Percentiles rank a stretch among this genome's conserved stretches.
Evolutionary conservation across 2,888 invertebrate species (phyloP).

Genomic region (Coleophora deauratella): DNA sequence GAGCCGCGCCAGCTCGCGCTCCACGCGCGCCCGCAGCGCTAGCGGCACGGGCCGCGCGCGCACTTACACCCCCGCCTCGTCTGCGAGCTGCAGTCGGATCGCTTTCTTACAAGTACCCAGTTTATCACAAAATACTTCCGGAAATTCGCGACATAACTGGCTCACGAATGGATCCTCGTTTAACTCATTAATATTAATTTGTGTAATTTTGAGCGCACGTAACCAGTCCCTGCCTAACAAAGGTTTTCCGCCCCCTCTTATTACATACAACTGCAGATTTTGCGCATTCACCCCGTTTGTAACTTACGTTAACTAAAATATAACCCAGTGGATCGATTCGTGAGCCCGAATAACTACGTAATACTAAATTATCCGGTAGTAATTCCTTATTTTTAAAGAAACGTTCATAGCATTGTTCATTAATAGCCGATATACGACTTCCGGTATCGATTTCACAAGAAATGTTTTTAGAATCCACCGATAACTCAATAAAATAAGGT

Average conservation of each 20-base stretch:
- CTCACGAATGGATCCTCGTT: slow-evolving; percentile 4
- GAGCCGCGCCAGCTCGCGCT: too few relatives aligned
- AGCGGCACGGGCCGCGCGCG: too few relatives aligned
- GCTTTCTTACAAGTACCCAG: slow-evolving; percentile 12
- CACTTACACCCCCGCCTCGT: not conserved
- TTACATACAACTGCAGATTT: slow-evolving; percentile 8
- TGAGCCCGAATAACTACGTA: slow-evolving; percentile 9
- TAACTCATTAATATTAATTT: slow-evolving; percentile 4
- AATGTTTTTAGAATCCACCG: not conserved
- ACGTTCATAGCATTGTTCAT: not conserved
- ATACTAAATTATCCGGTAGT: slow-evolving; percentile 1
- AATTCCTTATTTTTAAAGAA: not conserved
- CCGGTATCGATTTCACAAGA: not conserved
- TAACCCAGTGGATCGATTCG: slow-evolving; percentile 8
- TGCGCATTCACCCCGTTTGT: not conserved
- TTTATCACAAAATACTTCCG: slow-evolving; percentile 9
- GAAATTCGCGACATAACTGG: slow-evolving; percentile 3
- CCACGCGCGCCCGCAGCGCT: too few relatives aligned
- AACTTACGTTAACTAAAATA: slow-evolving; percentile 6
- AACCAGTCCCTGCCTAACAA: slow-evolving; percentile 7
- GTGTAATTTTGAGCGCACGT: not conserved
- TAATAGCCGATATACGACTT: not conserved
- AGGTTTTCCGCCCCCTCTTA: slow-evolving; percentile 4
- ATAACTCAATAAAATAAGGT: not conserved
- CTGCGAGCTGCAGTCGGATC: not conserved